Evolutionary conservation across 2,113 vertebrate genomes (phyloP).

Genomic region (Sinocyclocheilus anshuiensis): DNA sequence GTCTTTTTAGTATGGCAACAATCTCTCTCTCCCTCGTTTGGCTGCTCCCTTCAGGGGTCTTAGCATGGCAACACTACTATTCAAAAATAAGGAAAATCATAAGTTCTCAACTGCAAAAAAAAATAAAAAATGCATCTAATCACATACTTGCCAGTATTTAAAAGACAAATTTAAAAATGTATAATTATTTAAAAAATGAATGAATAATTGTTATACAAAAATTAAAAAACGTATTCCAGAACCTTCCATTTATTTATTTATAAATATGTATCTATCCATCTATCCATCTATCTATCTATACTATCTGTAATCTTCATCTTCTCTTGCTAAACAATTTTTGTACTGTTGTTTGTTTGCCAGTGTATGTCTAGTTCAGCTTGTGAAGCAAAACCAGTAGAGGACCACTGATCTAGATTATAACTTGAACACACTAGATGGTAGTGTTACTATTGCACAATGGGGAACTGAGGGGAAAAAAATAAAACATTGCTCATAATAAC

Average conservation of each 20-base stretch:
- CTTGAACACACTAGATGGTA: neutral
- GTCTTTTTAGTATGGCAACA: conserved; percentile 12
- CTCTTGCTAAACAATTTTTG: too few species aligned
- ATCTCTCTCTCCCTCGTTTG: neutral
- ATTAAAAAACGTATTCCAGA: too few species aligned
- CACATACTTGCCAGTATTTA: too few species aligned
- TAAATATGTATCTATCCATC: too few species aligned
- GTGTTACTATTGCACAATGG: conserved; percentile 25
- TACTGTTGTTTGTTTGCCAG: neutral
- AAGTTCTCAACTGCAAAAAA: neutral
- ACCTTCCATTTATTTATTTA: too few species aligned
- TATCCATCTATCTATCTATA: too few species aligned
- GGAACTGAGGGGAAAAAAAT: conserved; percentile 5
- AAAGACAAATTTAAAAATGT: too few species aligned
- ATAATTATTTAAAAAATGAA: too few species aligned
- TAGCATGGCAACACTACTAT: neutral
- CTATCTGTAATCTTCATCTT: too few species aligned
- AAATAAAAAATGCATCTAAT: too few species aligned
- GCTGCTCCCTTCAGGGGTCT: neutral
- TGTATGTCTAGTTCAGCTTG: neutral
- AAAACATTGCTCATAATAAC: neutral
- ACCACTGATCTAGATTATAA: neutral
- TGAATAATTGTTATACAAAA: too few species aligned
- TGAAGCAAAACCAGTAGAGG: neutral
- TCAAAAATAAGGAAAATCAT: neutral